phyloP scores from a whole-genome alignment of 1,140 invertebrate species.

The Scaptomyza hsui region DNA sequence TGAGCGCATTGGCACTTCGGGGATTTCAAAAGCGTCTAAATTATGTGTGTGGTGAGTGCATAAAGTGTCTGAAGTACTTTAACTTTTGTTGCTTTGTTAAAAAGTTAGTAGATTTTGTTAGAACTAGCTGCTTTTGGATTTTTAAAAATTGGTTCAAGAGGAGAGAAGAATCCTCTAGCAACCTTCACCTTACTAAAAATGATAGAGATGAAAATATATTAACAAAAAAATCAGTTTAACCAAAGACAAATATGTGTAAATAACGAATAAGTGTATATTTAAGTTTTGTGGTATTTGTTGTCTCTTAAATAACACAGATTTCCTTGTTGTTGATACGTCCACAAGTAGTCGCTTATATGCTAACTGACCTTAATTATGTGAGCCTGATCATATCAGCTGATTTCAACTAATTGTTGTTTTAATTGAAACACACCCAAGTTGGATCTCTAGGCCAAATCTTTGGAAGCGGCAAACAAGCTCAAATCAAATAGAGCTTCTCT shows the following conservation, averaged over 20 bases:
- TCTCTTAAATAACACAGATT: constrained; percentile 55
- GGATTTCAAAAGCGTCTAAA: constrained; percentile 51
- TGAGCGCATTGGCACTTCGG: constrained; percentile 57
- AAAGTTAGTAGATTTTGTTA: background rate
- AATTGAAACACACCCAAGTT: constrained; percentile 26
- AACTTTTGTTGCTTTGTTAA: background rate
- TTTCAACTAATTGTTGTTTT: constrained; percentile 34
- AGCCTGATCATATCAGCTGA: constrained; percentile 13
- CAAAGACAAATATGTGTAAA: too few relatives aligned
- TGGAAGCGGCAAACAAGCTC: background rate
- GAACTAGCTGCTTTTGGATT: background rate
- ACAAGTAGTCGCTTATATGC: constrained; percentile 3
- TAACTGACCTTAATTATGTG: constrained; percentile 38
- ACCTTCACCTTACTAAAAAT: too few relatives aligned
- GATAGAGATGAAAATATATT: too few relatives aligned
- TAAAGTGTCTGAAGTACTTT: constrained; percentile 42
- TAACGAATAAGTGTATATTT: too few relatives aligned
- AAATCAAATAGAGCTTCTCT: constrained; percentile 38
- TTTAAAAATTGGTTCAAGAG: too few relatives aligned
- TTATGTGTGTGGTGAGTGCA: constrained; percentile 42
- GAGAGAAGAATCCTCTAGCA: too few relatives aligned
- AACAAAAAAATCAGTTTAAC: too few relatives aligned
- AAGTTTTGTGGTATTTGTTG: background rate
- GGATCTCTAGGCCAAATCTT: constrained; percentile 12
- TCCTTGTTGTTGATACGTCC: constrained; percentile 29